Evolutionary conservation across 2,888 invertebrate species (phyloP).

Genomic region (Torymus aiolomorphi): DNA sequence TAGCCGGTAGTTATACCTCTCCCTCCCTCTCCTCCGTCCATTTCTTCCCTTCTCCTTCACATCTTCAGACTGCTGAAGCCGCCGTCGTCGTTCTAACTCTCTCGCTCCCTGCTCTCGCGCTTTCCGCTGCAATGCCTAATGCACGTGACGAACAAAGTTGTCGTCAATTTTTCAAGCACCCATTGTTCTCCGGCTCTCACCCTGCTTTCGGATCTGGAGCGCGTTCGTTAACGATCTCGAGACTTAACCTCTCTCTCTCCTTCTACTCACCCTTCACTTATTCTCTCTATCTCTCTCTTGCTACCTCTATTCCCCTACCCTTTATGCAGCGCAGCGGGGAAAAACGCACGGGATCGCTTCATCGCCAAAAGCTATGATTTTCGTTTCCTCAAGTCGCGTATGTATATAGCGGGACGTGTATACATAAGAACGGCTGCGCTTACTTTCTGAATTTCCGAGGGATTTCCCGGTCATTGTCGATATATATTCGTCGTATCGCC

Average conservation of each 20-base stretch:
- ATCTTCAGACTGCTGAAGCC: background rate
- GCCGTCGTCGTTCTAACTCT: background rate
- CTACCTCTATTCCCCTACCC: background rate
- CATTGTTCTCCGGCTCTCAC: slow-evolving; percentile 42
- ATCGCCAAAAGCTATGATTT: slow-evolving; percentile 27
- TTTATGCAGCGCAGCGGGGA: slow-evolving; percentile 1
- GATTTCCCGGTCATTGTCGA: slow-evolving; percentile 18
- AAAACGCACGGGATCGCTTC: slow-evolving; percentile 7
- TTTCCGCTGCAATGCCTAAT: slow-evolving; percentile 53
- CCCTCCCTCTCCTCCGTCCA: background rate
- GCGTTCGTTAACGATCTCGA: slow-evolving; percentile 38
- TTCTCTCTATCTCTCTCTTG: too few species aligned
- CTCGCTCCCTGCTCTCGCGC: slow-evolving; percentile 4
- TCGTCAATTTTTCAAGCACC: slow-evolving; percentile 52
- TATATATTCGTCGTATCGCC: background rate
- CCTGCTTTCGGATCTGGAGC: background rate
- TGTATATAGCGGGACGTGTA: background rate
- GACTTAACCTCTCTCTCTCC: slow-evolving; percentile 28
- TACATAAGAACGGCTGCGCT: background rate
- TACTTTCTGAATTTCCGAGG: slow-evolving; percentile 34
- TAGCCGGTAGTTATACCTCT: too few species aligned
- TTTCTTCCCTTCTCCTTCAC: background rate
- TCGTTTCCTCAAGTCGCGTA: background rate
- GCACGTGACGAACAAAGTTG: slow-evolving; percentile 49
- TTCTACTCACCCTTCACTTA: background rate